Conservation (phyloP, 2,888 invertebrate species). For the Oxystoma pomonae region DNA sequence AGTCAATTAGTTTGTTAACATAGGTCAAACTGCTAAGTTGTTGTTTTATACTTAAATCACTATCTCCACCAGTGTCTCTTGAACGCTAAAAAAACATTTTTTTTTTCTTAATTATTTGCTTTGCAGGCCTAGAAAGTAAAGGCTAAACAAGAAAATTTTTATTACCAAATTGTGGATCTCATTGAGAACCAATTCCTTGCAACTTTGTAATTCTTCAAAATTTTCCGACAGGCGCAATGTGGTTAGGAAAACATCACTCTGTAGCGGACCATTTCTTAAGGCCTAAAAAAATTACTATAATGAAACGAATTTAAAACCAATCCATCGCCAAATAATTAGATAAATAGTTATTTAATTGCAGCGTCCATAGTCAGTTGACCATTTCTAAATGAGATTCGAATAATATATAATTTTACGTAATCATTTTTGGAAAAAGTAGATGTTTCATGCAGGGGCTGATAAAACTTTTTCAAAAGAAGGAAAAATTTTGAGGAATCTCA, state of each 20-base stretch:
- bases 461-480: too few relatives aligned
- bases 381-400: too few relatives aligned
- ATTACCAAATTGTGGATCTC: constrained; percentile 73
- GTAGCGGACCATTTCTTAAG: constrained; percentile 66
- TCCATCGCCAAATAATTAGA: too few relatives aligned
- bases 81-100: constrained; percentile 59
- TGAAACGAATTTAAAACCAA: too few relatives aligned
- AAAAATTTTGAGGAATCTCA: too few relatives aligned
- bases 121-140: neutral
- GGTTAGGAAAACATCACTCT: constrained; percentile 80
- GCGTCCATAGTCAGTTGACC: too few relatives aligned
- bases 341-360: too few relatives aligned
- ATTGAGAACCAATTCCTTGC: constrained; percentile 71
- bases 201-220: constrained; percentile 78
- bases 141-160: too few relatives aligned
- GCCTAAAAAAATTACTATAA: constrained; percentile 64
- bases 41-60: constrained; percentile 77
- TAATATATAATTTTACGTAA: too few relatives aligned
- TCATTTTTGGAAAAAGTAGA: too few relatives aligned
- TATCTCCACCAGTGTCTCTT: constrained; percentile 80
- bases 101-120: too few relatives aligned
- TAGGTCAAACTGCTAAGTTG: constrained; percentile 81
- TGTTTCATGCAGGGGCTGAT: too few relatives aligned
- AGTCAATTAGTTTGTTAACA: constrained; percentile 71
- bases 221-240: constrained; percentile 75